Percentiles rank a stretch among this genome's conserved stretches.
phyloP scores from a whole-genome alignment of 2,797 vertebrate genomes.

The Bovichtus variegatus region DNA sequence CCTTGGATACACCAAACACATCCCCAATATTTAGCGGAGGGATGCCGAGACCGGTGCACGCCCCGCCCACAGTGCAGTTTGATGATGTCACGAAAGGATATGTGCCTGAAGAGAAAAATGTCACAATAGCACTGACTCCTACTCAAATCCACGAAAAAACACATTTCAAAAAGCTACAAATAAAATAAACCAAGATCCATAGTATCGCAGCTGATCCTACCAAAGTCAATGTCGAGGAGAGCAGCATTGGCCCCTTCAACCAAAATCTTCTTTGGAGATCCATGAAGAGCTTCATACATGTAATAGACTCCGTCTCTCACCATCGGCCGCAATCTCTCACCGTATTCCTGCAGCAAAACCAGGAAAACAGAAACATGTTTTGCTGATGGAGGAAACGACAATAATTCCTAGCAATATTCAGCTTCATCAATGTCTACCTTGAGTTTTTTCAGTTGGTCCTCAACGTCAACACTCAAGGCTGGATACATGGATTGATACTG shows the following conservation, averaged over 20 bases:
- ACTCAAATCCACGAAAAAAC: neutral
- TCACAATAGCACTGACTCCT: neutral
- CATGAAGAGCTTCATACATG: conserved; percentile 97
- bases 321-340: conserved; percentile 96
- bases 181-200: neutral
- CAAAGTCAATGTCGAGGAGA: conserved; percentile 98
- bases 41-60: conserved; percentile 96
- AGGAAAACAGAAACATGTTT: neutral
- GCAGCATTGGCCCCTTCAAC: conserved; percentile 98
- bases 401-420: neutral
- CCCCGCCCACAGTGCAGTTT: conserved; percentile 97
- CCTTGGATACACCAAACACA: conserved; percentile 96
- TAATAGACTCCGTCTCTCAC: conserved; percentile 97
- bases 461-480: conserved; percentile 89
- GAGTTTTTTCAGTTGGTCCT: conserved; percentile 93
- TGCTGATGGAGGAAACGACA: neutral
- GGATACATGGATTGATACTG: conserved; percentile 98
- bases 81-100: conserved; percentile 99
- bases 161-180: neutral
- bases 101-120: conserved; percentile 86
- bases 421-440: conserved; percentile 84
- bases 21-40: conserved; percentile 95
- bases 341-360: conserved; percentile 86
- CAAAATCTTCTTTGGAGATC: conserved; percentile 94
- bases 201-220: conserved; percentile 72